Base-by-base conservation (phyloP, 2,113 vertebrate genomes). In the Toxotes chatareus region DNA sequence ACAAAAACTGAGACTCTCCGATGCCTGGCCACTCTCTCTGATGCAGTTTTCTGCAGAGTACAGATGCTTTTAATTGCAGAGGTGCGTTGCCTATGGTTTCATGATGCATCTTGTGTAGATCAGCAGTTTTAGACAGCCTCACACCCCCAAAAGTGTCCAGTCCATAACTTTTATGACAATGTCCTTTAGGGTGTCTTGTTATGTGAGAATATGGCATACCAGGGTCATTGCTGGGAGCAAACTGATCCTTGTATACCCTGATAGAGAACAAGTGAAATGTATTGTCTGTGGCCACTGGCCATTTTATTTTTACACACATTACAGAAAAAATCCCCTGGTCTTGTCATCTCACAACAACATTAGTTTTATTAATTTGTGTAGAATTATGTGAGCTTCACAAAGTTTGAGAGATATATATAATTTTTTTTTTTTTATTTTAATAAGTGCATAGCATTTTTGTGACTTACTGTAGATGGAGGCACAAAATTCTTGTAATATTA, bases 81-180 rank as follows among this genome's bases (percentile, higher is more conserved):
- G 38, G 27, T 67, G 53, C 53, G 46, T 32, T 4, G 34, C 14
- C 44, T 44, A 36, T 23, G 9, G 13, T 72, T 65, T 67, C 14
- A 44, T 44, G 57, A 40, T 27, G 59, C 60, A 65, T 16, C 44
- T 66, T 57, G 23, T 49, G 42, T 71, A 55, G 59, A 60, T 76
- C 51, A 76, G 65, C 42, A 32, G 7, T 19, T 63, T 76, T 23
- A n/a, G 21, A 49, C 31, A 36, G 32, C 9, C 23, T 16, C 19
- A 38, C 38, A 17, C 53, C n/a, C n/a, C 21, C 8, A 3, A 46
- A 16, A 31, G 23, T 36, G 10, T 46, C 53, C 12, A n/a, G 46
- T 63, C 34, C 46, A 34, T 70, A 70, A 27, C 36, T 63, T 64
- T 44, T n/a, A 55, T 44, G 36, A 32, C 19, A 13, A 8, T 36